Conservation (phyloP, 2,888 invertebrate genomes). For the Elmis aenea region DNA sequence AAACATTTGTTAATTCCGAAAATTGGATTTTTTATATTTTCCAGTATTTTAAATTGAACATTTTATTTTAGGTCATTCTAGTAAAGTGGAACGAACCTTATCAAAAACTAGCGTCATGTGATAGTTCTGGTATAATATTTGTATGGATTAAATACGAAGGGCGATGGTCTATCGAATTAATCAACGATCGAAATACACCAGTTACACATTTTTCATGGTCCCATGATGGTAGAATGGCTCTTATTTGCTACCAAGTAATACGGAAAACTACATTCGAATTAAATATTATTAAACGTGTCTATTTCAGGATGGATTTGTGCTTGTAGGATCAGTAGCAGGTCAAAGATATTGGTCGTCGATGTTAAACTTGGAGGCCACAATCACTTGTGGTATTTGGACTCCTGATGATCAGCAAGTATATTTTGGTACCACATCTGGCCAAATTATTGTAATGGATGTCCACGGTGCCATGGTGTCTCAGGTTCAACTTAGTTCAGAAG, state of each 20-base stretch:
- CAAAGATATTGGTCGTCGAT: slow-evolving; percentile 98
- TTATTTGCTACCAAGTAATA: slow-evolving; percentile 97
- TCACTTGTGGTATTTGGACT: slow-evolving; percentile 97
- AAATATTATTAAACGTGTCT: background rate
- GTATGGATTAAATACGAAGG: slow-evolving; percentile 99
- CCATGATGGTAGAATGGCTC: slow-evolving; percentile 96
- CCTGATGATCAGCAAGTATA: slow-evolving; percentile 97
- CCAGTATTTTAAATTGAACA: background rate
- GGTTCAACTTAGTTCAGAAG: slow-evolving; percentile 79
- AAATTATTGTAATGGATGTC: slow-evolving; percentile 94
- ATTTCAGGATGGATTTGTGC: slow-evolving; percentile 90
- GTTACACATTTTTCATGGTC: slow-evolving; percentile 99
- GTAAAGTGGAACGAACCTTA: slow-evolving; percentile 99
- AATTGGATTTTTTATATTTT: no score
- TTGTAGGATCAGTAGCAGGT: slow-evolving; percentile 95
- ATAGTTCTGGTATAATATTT: slow-evolving; percentile 95
- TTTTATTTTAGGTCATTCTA: slow-evolving; percentile 68
- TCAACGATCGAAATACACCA: slow-evolving; percentile 95
- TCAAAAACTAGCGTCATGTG: slow-evolving; percentile 96
- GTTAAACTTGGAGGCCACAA: slow-evolving; percentile 88
- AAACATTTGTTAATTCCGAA: no score
- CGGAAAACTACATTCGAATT: slow-evolving; percentile 36
- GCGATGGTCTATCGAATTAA: slow-evolving; percentile 97
- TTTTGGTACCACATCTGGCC: slow-evolving; percentile 91
- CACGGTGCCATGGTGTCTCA: slow-evolving; percentile 94